These are phyloP conservation scores for Agonum fuliginosum DNA, from an alignment of 2,888 invertebrate genomes.

Conservation along the genomic window DNA sequence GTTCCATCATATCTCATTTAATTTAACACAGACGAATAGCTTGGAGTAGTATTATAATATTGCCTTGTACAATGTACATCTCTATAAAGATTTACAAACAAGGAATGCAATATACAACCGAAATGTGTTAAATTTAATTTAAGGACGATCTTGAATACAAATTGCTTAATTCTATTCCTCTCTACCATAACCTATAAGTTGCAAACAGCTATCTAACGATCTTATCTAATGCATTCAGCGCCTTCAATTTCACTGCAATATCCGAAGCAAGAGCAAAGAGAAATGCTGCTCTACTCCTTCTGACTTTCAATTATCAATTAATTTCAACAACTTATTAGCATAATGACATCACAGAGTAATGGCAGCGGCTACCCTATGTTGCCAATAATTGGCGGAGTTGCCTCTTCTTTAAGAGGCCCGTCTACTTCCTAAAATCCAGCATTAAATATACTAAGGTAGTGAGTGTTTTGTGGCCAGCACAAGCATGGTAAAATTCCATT, in stretches of 20 bases:
- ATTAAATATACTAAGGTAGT: too few relatives aligned
- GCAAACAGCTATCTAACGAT: slow-evolving; percentile 42
- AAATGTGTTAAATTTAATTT: slow-evolving; percentile 38
- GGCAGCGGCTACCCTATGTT: slow-evolving; percentile 28
- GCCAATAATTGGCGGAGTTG: too few relatives aligned
- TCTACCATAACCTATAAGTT: slow-evolving; percentile 41
- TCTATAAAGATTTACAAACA: slow-evolving; percentile 4
- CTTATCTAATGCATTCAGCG: slow-evolving; percentile 46
- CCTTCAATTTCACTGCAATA: slow-evolving; percentile 38
- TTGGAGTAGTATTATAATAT: too few relatives aligned
- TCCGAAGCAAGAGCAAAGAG: slow-evolving; percentile 43
- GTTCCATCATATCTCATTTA: too few relatives aligned
- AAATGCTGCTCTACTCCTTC: slow-evolving; percentile 35
- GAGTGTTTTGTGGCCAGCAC: too few relatives aligned
- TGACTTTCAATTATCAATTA: slow-evolving; percentile 54
- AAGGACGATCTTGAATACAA: slow-evolving; percentile 39
- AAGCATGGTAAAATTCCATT: too few relatives aligned
- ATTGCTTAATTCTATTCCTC: slow-evolving; percentile 39
- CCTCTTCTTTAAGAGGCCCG: too few relatives aligned
- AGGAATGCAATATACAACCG: slow-evolving; percentile 1
- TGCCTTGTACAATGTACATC: too few relatives aligned
- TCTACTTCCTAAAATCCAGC: too few relatives aligned
- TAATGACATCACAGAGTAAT: slow-evolving; percentile 50
- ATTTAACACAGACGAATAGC: too few relatives aligned
- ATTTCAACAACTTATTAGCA: slow-evolving; percentile 54